Conservation (phyloP, 2,113 vertebrate genomes). For the Verasper variegatus region DNA sequence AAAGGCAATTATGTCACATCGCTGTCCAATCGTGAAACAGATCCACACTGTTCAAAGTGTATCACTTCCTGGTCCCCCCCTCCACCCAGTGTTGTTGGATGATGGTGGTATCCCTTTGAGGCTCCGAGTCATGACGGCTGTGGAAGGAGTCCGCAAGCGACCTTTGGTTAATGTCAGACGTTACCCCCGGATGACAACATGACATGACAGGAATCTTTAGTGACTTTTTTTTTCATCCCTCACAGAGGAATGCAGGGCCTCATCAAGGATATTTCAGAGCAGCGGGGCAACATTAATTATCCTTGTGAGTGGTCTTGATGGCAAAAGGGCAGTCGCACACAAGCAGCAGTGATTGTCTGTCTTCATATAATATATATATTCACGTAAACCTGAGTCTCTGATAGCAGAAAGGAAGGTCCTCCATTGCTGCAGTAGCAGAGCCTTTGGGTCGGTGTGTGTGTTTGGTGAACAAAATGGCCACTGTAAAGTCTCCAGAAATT, state of each 20-base stretch:
- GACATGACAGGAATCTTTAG: conserved; percentile 78
- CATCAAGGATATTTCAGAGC: conserved; percentile 62
- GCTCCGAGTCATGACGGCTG: conserved; percentile 55
- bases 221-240: conserved; percentile 62
- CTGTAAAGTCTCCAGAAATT: no score
- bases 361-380: background rate
- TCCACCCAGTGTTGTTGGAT: conserved; percentile 27
- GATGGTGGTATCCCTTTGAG: conserved; percentile 38
- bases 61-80: conserved; percentile 64
- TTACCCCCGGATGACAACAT: conserved; percentile 73
- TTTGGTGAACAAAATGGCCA: no score
- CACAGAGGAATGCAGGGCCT: conserved; percentile 46
- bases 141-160: conserved; percentile 76
- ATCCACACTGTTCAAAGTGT: conserved; percentile 38
- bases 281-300: conserved; percentile 55
- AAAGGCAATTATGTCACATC: conserved; percentile 57
- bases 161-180: conserved; percentile 86
- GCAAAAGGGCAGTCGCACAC: conserved; percentile 27
- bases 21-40: conserved; percentile 28
- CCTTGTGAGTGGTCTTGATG: conserved; percentile 34
- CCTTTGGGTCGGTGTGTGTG: no score
- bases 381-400: no score
- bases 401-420: no score
- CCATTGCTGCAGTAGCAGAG: no score
- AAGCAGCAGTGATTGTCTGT: background rate